phyloP scores from a whole-genome alignment of 2,113 vertebrate genomes.

The Raphicerus campestris region DNA sequence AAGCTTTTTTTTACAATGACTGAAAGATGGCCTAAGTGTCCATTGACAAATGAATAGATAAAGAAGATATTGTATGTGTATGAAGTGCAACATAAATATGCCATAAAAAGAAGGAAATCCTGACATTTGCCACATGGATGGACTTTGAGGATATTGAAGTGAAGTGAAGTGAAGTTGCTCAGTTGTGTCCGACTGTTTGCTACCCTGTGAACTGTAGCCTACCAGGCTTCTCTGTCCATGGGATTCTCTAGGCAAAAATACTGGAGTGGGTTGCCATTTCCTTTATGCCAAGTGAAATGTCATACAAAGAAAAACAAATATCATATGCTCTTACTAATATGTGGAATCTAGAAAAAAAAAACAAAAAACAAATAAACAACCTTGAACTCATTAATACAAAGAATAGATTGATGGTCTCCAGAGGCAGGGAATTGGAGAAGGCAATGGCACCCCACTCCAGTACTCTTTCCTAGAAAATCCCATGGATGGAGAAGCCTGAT shows the following conservation, averaged over 20 bases:
- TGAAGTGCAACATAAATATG: background rate
- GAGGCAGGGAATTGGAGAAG: background rate
- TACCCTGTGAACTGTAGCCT: too few species aligned
- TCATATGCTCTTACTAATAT: background rate
- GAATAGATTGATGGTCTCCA: background rate
- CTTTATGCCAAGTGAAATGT: background rate
- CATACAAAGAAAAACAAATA: background rate
- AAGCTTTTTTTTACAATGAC: background rate
- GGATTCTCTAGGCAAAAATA: too few species aligned
- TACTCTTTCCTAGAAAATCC: too few species aligned
- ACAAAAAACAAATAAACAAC: background rate
- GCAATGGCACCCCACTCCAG: too few species aligned
- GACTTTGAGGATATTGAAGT: background rate
- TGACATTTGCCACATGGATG: background rate
- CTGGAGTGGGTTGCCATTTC: too few species aligned
- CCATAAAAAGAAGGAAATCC: background rate
- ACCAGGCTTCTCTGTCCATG: too few species aligned
- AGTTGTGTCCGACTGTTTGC: too few species aligned
- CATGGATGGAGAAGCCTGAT: too few species aligned
- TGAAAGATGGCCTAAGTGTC: background rate
- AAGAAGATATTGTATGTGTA: background rate
- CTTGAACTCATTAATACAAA: background rate
- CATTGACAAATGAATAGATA: background rate
- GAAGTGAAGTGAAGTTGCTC: too few species aligned
- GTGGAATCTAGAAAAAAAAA: background rate